phyloP scores from a whole-genome alignment of 2,113 vertebrate species.

The Ptilonorhynchus violaceus region DNA sequence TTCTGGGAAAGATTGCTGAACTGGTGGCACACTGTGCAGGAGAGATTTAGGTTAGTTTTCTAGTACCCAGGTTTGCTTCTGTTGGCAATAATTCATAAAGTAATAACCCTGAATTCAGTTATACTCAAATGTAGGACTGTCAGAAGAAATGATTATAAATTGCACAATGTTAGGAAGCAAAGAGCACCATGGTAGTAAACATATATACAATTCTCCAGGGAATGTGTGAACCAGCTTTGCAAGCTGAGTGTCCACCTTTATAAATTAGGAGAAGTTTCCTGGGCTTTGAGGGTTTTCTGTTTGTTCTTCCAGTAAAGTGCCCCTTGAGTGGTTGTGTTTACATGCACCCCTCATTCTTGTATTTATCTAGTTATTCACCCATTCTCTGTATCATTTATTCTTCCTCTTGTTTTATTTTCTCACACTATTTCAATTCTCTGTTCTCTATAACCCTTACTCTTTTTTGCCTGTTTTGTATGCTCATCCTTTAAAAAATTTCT shows the following conservation, averaged over 20 bases:
- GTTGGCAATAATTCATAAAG: not conserved
- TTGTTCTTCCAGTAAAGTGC: not conserved
- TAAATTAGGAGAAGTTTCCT: not conserved
- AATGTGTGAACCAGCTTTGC: not conserved
- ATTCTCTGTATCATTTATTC: not conserved
- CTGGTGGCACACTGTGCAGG: not conserved
- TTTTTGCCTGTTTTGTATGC: not conserved
- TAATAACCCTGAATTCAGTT: not conserved
- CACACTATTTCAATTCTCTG: not conserved
- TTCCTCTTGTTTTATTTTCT: not conserved
- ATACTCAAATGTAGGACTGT: not conserved
- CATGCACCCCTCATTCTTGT: not conserved
- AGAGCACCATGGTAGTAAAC: accelerated
- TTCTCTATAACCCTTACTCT: not conserved
- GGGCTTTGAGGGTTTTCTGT: not conserved
- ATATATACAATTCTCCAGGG: not conserved
- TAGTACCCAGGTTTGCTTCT: not conserved
- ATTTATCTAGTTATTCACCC: not conserved
- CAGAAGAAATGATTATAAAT: not conserved
- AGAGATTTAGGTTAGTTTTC: not conserved
- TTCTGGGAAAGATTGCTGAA: not conserved
- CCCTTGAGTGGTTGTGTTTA: not conserved
- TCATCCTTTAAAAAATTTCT: not conserved
- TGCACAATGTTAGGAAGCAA: not conserved
- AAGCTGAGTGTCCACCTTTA: not conserved